phyloP scores from a whole-genome alignment of 2,113 vertebrate genomes.

The Anoura caudifer region DNA sequence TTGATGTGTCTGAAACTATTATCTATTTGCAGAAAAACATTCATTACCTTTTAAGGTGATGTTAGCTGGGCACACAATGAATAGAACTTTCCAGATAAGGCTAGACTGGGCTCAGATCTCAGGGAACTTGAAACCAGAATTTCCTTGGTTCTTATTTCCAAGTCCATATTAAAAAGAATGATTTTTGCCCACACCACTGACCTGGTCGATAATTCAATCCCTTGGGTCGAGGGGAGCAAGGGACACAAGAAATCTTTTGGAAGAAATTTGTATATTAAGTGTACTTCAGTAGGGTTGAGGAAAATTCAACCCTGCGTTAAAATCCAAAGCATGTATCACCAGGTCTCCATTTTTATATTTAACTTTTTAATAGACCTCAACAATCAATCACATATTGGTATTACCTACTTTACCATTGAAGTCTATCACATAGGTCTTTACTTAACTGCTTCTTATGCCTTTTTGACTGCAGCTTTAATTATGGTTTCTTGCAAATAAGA shows the following conservation, averaged over 20 bases:
- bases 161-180: not conserved
- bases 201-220: not conserved
- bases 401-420: not conserved
- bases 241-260: not conserved
- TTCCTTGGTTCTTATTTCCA: not conserved
- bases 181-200: not conserved
- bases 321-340: not conserved
- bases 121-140: not conserved
- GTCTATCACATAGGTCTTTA: slow-evolving; percentile 6
- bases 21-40: not conserved
- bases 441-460: slow-evolving; percentile 37
- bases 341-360: not conserved
- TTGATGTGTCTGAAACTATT: not conserved
- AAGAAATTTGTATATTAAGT: not conserved
- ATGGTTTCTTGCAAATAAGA: slow-evolving; percentile 42
- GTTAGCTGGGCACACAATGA: not conserved
- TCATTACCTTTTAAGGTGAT: not conserved
- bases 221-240: accelerated
- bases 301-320: not conserved
- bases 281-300: not conserved
- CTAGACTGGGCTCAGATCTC: not conserved
- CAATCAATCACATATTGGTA: not conserved
- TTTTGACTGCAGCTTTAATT: slow-evolving; percentile 60
- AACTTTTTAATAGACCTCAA: not conserved
- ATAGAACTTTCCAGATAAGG: not conserved